A percentile compares a stretch with the other conserved stretches of the same genome.
Evolutionary conservation across 2,888 invertebrate genomes (phyloP).

Genomic region (Trissolcus japonicus): DNA sequence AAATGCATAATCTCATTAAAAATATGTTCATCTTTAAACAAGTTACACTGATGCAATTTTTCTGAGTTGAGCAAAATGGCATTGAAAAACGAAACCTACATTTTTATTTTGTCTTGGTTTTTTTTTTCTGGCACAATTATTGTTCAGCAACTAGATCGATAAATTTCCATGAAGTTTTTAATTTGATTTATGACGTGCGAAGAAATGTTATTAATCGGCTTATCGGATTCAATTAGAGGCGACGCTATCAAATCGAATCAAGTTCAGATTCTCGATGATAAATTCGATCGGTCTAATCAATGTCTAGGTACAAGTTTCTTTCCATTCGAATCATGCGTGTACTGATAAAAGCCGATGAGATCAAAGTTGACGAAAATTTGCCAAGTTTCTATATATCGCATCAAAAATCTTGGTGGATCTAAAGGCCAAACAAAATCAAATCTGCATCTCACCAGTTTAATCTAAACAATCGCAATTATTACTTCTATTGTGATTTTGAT

Average conservation of each 20-base stretch:
- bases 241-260: slow-evolving; percentile 13
- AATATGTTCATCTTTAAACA: too few relatives aligned
- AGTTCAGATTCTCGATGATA: slow-evolving; percentile 3
- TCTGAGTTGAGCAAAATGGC: too few relatives aligned
- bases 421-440: not conserved
- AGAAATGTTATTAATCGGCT: slow-evolving; percentile 8
- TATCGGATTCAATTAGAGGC: slow-evolving; percentile 23
- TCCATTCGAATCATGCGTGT: slow-evolving; percentile 4
- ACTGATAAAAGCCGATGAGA: not conserved
- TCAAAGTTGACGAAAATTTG: slow-evolving; percentile 6
- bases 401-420: not conserved
- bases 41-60: too few relatives aligned
- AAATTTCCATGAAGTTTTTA: slow-evolving; percentile 7
- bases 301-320: slow-evolving; percentile 9
- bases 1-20: too few relatives aligned
- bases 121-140: too few relatives aligned
- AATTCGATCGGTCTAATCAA: not conserved
- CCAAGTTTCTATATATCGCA: not conserved
- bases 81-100: too few relatives aligned
- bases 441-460: not conserved
- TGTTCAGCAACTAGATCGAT: slow-evolving; percentile 5
- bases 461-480: too few relatives aligned
- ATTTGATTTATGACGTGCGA: slow-evolving; percentile 7
- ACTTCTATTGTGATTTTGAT: too few relatives aligned
- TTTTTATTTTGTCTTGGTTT: too few relatives aligned